phyloP scores from a whole-genome alignment of 1,140 invertebrate species.

The Mylabris phalerata region DNA sequence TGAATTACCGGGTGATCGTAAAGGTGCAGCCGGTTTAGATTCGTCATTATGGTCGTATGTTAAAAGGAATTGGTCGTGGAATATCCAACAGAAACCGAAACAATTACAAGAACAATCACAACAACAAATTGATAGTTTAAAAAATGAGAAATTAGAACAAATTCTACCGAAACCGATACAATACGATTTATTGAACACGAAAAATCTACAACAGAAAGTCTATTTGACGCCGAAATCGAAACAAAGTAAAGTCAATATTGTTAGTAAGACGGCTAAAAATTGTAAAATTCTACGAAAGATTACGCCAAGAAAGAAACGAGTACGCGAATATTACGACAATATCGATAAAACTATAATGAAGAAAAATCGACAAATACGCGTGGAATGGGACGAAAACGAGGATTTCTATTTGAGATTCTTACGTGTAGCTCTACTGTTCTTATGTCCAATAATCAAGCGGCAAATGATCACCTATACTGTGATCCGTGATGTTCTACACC shows the following conservation, averaged over 20 bases:
- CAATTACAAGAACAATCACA: not conserved
- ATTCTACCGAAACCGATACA: not conserved
- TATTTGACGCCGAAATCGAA: constrained; percentile 13
- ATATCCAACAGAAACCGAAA: no score
- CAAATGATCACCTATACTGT: constrained; percentile 45
- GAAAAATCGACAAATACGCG: constrained; percentile 56
- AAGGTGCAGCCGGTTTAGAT: constrained; percentile 67
- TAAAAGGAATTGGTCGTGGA: constrained; percentile 58
- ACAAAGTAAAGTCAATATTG: not conserved
- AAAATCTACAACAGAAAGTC: constrained; percentile 1
- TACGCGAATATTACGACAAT: constrained; percentile 51
- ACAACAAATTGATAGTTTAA: constrained; percentile 1
- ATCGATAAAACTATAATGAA: constrained; percentile 59
- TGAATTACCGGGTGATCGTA: constrained; percentile 60
- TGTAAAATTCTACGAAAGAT: constrained; percentile 9
- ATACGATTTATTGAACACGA: constrained; percentile 7
- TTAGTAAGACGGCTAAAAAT: not conserved
- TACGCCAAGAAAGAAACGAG: not conserved
- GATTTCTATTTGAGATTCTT: constrained; percentile 61
- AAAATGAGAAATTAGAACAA: constrained; percentile 10
- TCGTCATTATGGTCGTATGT: constrained; percentile 62
- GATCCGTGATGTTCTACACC: constrained; percentile 58
- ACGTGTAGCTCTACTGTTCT: constrained; percentile 57
- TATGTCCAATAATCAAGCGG: constrained; percentile 47
- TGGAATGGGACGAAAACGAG: constrained; percentile 55